Base-by-base conservation (phyloP, 2,797 vertebrate genomes). In the Arctocebus calabarensis region DNA sequence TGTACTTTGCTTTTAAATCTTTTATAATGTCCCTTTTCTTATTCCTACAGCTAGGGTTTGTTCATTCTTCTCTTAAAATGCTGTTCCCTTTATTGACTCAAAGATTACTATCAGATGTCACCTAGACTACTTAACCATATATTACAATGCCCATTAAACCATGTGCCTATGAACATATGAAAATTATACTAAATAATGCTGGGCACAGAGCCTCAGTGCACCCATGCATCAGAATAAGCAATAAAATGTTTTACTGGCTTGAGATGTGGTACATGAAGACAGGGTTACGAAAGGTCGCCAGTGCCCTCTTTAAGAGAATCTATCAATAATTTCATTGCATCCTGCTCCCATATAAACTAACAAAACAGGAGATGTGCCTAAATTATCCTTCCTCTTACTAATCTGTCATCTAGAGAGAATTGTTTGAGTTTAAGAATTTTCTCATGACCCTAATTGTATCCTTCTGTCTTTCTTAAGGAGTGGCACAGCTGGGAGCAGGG, bases 81-180 rank as follows among this genome's bases (percentile, higher is more conserved):
- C 27, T 43, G 27, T 85, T 96, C 84, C 83, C 83, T 95, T 98
- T 97, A 94, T 96, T 96, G 95, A 97, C 95, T 93, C 95, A 88
- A 96, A 96, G 87, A 97, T 97, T 97, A 92, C 88, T 95, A 96
- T 95, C 95, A 88, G 84, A 95, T 94, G 97, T 96, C 96, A 97
- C 78, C 87, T 77, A 86, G 48, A 64, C 66, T 83, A 88, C 84
- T 94, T 96, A 93, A 64, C 68, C 4, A 0, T 96, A 94, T 95
- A 97, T 97, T 93, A 94, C 78, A 92, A 73, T 88, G 88, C 93
- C 96, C 94, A 96, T 97, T 97, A 96, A 92, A 90, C 87, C 77
- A 77, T 84, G 94, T 85, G 87, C 81, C 78, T 90, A 64, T 55
- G 91, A 95, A 96, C 6, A 19, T 93, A 96, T 88, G 90, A 96